Percentiles rank a stretch among this genome's conserved stretches.
Conservation (phyloP, 2,113 vertebrate species). For the Myiozetetes cayanensis region DNA sequence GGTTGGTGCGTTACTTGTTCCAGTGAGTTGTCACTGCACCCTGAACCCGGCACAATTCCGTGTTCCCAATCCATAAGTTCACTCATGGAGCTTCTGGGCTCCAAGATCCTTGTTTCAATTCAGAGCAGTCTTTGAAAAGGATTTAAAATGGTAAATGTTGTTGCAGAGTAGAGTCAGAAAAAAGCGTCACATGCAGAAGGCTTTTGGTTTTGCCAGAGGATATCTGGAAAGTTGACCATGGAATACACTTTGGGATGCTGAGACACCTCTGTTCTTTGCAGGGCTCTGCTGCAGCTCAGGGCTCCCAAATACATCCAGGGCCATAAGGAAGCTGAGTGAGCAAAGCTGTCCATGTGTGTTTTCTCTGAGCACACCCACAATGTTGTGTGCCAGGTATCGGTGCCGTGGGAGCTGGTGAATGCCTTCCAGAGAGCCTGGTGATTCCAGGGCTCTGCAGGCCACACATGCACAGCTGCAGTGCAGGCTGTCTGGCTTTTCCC, state of each 20-base stretch:
- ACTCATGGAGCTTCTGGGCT: not conserved
- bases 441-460: not conserved
- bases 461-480: not conserved
- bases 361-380: not conserved
- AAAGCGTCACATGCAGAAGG: not conserved
- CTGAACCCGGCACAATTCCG: not conserved
- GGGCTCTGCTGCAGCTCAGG: not conserved
- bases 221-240: not conserved
- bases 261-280: not conserved
- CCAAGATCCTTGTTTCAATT: not conserved
- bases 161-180: not conserved
- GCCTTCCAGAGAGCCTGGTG: not conserved
- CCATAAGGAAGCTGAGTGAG: not conserved
- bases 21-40: not conserved
- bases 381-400: accelerated
- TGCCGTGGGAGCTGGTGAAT: not conserved
- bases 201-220: not conserved
- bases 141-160: not conserved
- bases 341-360: not conserved
- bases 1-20: accelerated
- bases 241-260: not conserved
- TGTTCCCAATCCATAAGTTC: not conserved
- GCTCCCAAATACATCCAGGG: not conserved
- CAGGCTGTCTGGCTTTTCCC: not conserved
- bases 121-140: not conserved